These are phyloP conservation scores for Carabus problematicus DNA, from an alignment of 2,888 invertebrate genomes.

Conservation along the genomic window DNA sequence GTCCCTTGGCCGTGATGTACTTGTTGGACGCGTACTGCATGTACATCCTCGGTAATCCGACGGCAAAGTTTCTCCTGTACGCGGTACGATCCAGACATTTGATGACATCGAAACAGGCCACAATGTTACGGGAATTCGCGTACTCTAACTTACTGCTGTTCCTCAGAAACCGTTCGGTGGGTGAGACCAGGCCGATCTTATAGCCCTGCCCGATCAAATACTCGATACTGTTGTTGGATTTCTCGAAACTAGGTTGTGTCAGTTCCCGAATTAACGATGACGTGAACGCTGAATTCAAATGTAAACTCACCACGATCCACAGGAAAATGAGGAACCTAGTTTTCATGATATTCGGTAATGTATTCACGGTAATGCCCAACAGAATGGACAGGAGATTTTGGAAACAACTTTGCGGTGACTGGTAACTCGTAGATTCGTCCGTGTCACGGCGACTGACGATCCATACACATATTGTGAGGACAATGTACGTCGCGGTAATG, in stretches of 20 bases:
- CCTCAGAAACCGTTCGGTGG: slow-evolving; percentile 46
- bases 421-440: slow-evolving; percentile 42
- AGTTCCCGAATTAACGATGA: slow-evolving; percentile 51
- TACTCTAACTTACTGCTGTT: neutral
- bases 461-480: slow-evolving; percentile 36
- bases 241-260: slow-evolving; percentile 48
- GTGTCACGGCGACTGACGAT: slow-evolving; percentile 21
- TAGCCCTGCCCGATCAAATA: slow-evolving; percentile 49
- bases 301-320: slow-evolving; percentile 49
- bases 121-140: slow-evolving; percentile 8
- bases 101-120: slow-evolving; percentile 47
- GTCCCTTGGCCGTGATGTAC: slow-evolving; percentile 48
- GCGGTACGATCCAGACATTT: slow-evolving; percentile 49
- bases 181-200: slow-evolving; percentile 47
- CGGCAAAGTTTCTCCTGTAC: slow-evolving; percentile 47
- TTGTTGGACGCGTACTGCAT: slow-evolving; percentile 50
- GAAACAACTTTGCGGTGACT: slow-evolving; percentile 41
- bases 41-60: slow-evolving; percentile 50
- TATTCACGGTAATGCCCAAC: slow-evolving; percentile 47
- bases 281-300: slow-evolving; percentile 49
- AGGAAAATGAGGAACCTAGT: slow-evolving; percentile 48
- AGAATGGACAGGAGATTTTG: slow-evolving; percentile 46
- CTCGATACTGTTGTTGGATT: slow-evolving; percentile 48
- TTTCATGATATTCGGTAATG: slow-evolving; percentile 47
- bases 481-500: slow-evolving; percentile 20